Percentiles rank a stretch among this genome's conserved stretches.
Conservation (phyloP, 2,888 invertebrate genomes). For the Girardia tigrina region DNA sequence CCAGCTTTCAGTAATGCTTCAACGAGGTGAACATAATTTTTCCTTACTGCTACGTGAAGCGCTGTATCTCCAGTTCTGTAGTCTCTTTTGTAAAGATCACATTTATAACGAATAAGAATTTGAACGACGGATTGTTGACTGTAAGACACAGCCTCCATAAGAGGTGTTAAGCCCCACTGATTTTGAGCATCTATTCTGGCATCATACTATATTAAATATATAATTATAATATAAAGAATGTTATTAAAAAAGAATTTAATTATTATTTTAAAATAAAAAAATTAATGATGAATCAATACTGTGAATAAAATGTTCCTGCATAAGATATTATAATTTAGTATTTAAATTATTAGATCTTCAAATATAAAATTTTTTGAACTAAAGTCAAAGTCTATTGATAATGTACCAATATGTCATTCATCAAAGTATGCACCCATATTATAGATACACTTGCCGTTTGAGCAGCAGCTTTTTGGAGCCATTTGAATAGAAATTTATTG, state of each 20-base stretch:
- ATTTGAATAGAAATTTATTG: too few relatives aligned
- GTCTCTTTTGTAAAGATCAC: slow-evolving; percentile 47
- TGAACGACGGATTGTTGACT: slow-evolving; percentile 47
- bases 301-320: too few relatives aligned
- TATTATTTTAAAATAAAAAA: background rate
- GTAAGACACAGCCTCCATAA: slow-evolving; percentile 50
- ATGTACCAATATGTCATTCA: too few relatives aligned
- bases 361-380: too few relatives aligned
- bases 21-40: slow-evolving; percentile 47
- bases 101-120: slow-evolving; percentile 42
- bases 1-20: slow-evolving; percentile 44
- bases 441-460: too few relatives aligned
- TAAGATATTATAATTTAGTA: too few relatives aligned
- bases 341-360: too few relatives aligned
- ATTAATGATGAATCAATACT: background rate
- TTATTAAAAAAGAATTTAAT: background rate
- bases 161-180: slow-evolving; percentile 49
- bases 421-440: too few relatives aligned
- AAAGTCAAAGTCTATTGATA: too few relatives aligned
- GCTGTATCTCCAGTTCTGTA: slow-evolving; percentile 49
- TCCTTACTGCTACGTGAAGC: slow-evolving; percentile 47
- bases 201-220: slow-evolving; percentile 39
- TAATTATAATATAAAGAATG: background rate
- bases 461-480: too few relatives aligned
- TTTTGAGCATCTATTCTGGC: slow-evolving; percentile 48